These are phyloP conservation scores for Spodoptera littoralis DNA, from an alignment of 2,888 invertebrate genomes.

Conservation along the genomic window DNA sequence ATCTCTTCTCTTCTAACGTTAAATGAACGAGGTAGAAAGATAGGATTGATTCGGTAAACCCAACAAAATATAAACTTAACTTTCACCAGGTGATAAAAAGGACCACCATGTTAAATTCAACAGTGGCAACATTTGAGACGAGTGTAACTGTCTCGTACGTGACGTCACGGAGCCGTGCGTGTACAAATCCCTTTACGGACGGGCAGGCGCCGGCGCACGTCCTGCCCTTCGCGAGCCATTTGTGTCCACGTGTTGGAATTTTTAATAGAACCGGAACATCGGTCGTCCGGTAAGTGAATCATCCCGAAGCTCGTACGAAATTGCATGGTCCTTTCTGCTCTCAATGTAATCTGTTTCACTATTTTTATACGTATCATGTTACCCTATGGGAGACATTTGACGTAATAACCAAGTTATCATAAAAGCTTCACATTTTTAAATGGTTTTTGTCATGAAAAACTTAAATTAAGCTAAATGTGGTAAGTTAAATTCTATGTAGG, in stretches of 20 bases:
- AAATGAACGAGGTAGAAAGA: too few species aligned
- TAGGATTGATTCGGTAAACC: background rate
- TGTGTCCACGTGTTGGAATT: slow-evolving; percentile 65
- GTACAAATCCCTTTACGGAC: slow-evolving; percentile 48
- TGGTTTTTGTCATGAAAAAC: too few species aligned
- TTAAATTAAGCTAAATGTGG: too few species aligned
- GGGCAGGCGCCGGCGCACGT: slow-evolving; percentile 57
- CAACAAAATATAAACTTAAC: slow-evolving; percentile 2
- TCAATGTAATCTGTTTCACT: slow-evolving; percentile 10
- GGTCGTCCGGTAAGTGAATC: slow-evolving; percentile 52
- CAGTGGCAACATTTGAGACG: slow-evolving; percentile 25
- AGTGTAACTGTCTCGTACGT: slow-evolving; percentile 51
- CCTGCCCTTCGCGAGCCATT: slow-evolving; percentile 51
- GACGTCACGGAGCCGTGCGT: slow-evolving; percentile 53
- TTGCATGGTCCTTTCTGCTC: slow-evolving; percentile 21
- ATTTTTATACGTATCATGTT: slow-evolving; percentile 10
- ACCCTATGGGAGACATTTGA: background rate
- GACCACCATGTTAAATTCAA: slow-evolving; percentile 42
- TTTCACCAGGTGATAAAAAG: slow-evolving; percentile 6
- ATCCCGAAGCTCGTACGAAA: slow-evolving; percentile 35
- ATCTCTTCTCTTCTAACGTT: too few species aligned
- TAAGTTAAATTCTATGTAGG: too few species aligned
- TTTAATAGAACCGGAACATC: slow-evolving; percentile 62
- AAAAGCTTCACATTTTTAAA: too few species aligned
- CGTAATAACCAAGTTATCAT: too few species aligned